phyloP scores from a whole-genome alignment of 1,140 invertebrate species.

The Drosophila parvula region DNA sequence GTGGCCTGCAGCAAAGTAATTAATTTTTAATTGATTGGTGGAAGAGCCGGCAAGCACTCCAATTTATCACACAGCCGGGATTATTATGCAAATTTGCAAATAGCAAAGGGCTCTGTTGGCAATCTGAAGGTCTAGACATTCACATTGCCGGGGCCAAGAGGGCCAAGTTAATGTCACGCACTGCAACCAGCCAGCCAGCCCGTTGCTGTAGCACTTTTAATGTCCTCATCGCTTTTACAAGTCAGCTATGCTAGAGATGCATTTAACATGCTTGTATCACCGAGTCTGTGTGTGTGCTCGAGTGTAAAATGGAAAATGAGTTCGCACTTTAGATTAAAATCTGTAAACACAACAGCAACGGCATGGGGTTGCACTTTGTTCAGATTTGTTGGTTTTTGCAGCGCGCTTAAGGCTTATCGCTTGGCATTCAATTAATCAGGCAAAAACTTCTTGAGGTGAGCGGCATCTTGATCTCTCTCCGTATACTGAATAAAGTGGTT shows the following conservation, averaged over 20 bases:
- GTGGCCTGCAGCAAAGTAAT: constrained; percentile 41
- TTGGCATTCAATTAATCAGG: constrained; percentile 33
- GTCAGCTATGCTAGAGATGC: constrained; percentile 35
- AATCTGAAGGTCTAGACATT: constrained; percentile 39
- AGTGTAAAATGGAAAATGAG: constrained; percentile 76
- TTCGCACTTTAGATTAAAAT: constrained; percentile 75
- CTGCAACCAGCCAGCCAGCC: constrained; percentile 20
- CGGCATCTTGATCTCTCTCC: constrained; percentile 4
- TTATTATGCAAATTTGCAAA: constrained; percentile 44
- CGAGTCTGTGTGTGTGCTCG: constrained; percentile 16
- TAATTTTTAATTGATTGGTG: constrained; percentile 61
- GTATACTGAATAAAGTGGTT: constrained; percentile 11
- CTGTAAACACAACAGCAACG: constrained; percentile 50
- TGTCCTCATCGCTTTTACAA: constrained; percentile 60
- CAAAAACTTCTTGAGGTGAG: constrained; percentile 25
- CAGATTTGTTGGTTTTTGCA: constrained; percentile 15
- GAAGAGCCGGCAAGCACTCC: constrained; percentile 21
- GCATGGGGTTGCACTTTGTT: constrained; percentile 11
- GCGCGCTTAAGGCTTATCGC: constrained; percentile 36
- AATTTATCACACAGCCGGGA: constrained; percentile 11
- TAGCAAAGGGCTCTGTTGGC: neutral
- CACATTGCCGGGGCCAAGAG: constrained; percentile 20
- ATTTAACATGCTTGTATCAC: constrained; percentile 14
- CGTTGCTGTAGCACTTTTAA: constrained; percentile 42
- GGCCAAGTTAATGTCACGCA: constrained; percentile 57